These are phyloP conservation scores for Syngnathus typhle DNA, from an alignment of 2,113 vertebrate genomes.

Conservation along the genomic window DNA sequence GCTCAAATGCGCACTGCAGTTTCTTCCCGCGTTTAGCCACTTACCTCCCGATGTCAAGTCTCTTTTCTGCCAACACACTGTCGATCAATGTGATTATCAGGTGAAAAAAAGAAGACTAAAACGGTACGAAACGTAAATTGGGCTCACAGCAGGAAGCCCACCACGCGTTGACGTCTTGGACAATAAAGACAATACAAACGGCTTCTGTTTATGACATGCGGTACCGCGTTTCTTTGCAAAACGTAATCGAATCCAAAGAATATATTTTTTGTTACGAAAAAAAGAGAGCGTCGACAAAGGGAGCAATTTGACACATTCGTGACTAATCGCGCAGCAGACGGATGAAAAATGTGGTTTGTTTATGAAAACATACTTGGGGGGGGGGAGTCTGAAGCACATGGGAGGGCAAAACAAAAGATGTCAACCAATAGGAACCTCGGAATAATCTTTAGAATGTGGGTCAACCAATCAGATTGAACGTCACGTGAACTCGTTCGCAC, in stretches of 20 bases:
- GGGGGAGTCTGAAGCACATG: conserved; percentile 54
- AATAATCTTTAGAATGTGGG: conserved; percentile 47
- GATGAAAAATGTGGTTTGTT: conserved; percentile 59
- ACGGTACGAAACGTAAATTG: neutral
- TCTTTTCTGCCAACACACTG: conserved; percentile 1
- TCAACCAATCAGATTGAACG: conserved; percentile 57
- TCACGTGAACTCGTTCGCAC: conserved; percentile 28
- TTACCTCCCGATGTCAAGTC: conserved; percentile 46
- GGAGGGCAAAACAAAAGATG: conserved; percentile 59
- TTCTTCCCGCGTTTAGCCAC: conserved; percentile 22
- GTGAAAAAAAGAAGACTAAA: neutral
- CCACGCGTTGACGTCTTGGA: conserved; percentile 45
- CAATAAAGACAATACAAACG: conserved; percentile 25
- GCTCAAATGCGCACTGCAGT: conserved; percentile 29
- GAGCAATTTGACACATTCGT: conserved; percentile 14
- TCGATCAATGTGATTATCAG: neutral
- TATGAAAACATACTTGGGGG: conserved; percentile 63
- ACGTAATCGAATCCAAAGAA: neutral
- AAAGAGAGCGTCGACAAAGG: conserved; percentile 1
- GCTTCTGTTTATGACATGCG: conserved; percentile 24
- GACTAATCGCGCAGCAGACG: conserved; percentile 9
- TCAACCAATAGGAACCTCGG: conserved; percentile 53
- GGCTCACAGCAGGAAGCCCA: conserved; percentile 14
- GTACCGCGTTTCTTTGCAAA: neutral
- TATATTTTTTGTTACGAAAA: conserved; percentile 3